Conservation (phyloP, 2,113 vertebrate species). For the Pseudorasbora parva region DNA sequence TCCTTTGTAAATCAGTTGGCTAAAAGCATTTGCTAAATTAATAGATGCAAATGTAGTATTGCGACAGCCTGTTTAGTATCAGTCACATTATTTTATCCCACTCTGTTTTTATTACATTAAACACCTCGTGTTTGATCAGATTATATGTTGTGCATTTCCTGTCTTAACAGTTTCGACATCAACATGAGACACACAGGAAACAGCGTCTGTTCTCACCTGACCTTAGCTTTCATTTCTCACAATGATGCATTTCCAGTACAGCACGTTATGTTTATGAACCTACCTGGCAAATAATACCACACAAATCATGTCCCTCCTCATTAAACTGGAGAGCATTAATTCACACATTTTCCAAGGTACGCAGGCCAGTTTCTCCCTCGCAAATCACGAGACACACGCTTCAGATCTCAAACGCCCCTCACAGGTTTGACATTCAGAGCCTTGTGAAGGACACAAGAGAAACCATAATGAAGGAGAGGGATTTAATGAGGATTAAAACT, state of each 20-base stretch:
- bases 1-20: not conserved
- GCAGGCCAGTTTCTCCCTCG: not conserved
- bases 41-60: not conserved
- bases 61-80: not conserved
- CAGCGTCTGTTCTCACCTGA: constrained; percentile 10
- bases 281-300: not conserved
- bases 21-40: not conserved
- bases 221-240: not conserved
- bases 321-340: not conserved
- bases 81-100: not conserved
- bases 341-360: not conserved
- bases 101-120: not conserved
- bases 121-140: not conserved
- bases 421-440: constrained; percentile 1
- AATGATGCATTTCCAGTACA: not conserved
- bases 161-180: not conserved
- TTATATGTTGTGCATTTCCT: constrained; percentile 14
- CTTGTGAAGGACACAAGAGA: constrained; percentile 7
- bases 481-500: constrained; percentile 33
- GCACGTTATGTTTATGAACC: not conserved
- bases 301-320: not conserved
- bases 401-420: not conserved
- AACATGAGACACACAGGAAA: not conserved
- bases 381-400: not conserved
- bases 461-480: not conserved